These are phyloP conservation scores for Ennomos fuscantarius DNA, from an alignment of 2,888 invertebrate species.

Conservation along the genomic window DNA sequence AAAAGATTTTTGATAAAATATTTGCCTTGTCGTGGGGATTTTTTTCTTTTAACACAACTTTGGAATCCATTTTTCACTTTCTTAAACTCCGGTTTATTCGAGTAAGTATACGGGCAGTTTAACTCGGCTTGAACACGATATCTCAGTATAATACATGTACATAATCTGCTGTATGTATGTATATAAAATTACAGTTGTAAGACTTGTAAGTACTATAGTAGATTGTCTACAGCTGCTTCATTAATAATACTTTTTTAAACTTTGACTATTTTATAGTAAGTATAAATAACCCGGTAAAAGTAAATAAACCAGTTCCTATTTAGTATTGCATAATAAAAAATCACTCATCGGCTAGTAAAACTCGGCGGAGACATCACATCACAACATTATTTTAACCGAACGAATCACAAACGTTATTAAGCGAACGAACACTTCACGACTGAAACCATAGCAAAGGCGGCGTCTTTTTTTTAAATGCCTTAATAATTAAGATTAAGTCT, in stretches of 20 bases:
- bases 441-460: slow-evolving; percentile 19
- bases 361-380: slow-evolving; percentile 32
- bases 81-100: slow-evolving; percentile 15
- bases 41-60: slow-evolving; percentile 85
- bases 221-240: too few relatives aligned
- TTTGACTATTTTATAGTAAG: too few relatives aligned
- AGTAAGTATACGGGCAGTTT: slow-evolving; percentile 13
- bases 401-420: slow-evolving; percentile 31
- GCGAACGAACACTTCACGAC: slow-evolving; percentile 21
- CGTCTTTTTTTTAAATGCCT: slow-evolving; percentile 12
- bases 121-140: slow-evolving; percentile 3
- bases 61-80: slow-evolving; percentile 83
- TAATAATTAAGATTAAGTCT: slow-evolving; percentile 10
- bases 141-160: slow-evolving; percentile 2
- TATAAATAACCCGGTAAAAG: not conserved
- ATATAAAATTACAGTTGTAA: too few relatives aligned
- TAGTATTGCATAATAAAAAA: slow-evolving; percentile 47
- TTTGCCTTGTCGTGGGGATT: slow-evolving; percentile 86
- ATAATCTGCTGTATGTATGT: not conserved
- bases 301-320: slow-evolving; percentile 3
- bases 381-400: slow-evolving; percentile 17
- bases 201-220: not conserved
- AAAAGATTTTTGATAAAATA: slow-evolving; percentile 84
- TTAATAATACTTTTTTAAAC: too few relatives aligned
- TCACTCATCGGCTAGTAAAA: slow-evolving; percentile 35